Conservation (phyloP, 2,797 vertebrate species). For the Anguilla anguilla region DNA sequence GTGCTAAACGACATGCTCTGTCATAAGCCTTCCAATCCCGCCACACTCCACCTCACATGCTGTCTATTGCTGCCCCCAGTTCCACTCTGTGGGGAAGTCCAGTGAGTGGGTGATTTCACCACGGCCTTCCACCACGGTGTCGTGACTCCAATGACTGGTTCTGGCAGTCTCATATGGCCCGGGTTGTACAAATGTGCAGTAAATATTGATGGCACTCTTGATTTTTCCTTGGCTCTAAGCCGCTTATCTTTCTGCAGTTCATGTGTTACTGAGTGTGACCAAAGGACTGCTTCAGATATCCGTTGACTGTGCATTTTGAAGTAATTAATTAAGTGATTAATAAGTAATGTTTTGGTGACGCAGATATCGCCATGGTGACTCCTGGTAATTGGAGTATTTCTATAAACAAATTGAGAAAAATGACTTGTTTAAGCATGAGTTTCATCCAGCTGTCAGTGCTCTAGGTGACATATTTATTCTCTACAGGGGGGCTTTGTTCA, state of each 20-base stretch:
- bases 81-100: slow-evolving; percentile 50
- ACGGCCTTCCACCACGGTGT: background rate
- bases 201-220: background rate
- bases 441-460: slow-evolving; percentile 16
- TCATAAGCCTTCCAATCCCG: slow-evolving; percentile 65
- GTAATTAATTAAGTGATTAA: slow-evolving; percentile 1
- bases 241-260: background rate
- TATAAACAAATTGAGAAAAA: slow-evolving; percentile 20
- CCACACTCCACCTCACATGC: slow-evolving; percentile 13
- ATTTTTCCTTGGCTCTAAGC: background rate
- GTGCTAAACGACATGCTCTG: slow-evolving; percentile 71
- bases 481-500: background rate
- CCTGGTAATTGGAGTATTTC: slow-evolving; percentile 5
- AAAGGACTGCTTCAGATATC: background rate
- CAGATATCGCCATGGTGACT: slow-evolving; percentile 18
- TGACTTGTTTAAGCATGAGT: slow-evolving; percentile 8
- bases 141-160: background rate
- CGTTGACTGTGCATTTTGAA: background rate
- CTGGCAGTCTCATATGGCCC: background rate
- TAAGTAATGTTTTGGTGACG: slow-evolving; percentile 19
- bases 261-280: background rate
- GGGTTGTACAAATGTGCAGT: background rate
- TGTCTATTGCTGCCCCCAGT: slow-evolving; percentile 57
- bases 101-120: slow-evolving; percentile 46
- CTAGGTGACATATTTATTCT: slow-evolving; percentile 4